Base-by-base conservation (phyloP, 2,888 invertebrate genomes). In the Sympetrum striolatum region DNA sequence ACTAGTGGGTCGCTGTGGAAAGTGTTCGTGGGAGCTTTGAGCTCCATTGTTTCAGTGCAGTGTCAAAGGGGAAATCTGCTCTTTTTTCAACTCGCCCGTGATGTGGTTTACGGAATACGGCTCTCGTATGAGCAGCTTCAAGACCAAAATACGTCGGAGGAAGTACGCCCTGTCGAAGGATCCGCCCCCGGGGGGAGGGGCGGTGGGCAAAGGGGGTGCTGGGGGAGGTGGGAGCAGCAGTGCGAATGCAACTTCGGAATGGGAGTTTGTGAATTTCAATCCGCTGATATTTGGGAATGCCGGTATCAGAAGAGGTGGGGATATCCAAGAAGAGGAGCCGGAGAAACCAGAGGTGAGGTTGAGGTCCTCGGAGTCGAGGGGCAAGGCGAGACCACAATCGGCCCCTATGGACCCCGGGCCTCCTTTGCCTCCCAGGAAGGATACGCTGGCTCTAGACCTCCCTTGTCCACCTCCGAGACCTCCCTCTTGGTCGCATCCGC, bases 61-160 rank as follows among this genome's bases (percentile, higher is more conserved):
- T 73, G 73, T 14, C 18, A 31, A 73, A 73, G 73, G 73, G 73
- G 14, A 25, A 31, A 73, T 73, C 14, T 31, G 31, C 73, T 73
- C 73, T 73, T 31, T 73, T 73, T n/a, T 73, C 31, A 31, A 31
- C 31, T 12, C 14, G 3, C 31, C 22, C 0, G 91, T 73, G 73
- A 93, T 93, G 93, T 93, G 94, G 93, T 93, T 93, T 92, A 93
- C 93, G 92, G 93, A 93, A 82, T 92, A 93, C 91, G 92, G 93
- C 91, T 93, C 93, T 92, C 93, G 93, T 91, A 94, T 94, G 93
- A 93, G 93, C 92, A 93, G 93, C 92, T 93, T 93, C 92, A 94
- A 94, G 93, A 93, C 92, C n/a, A 92, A 92, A 91, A 93, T 93
- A 39, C 92, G 93, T 90, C 92, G 93, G 58, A 92, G 93, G 82